Conservation (phyloP, 2,113 vertebrate species). For the Tympanuchus pallidicinctus region DNA sequence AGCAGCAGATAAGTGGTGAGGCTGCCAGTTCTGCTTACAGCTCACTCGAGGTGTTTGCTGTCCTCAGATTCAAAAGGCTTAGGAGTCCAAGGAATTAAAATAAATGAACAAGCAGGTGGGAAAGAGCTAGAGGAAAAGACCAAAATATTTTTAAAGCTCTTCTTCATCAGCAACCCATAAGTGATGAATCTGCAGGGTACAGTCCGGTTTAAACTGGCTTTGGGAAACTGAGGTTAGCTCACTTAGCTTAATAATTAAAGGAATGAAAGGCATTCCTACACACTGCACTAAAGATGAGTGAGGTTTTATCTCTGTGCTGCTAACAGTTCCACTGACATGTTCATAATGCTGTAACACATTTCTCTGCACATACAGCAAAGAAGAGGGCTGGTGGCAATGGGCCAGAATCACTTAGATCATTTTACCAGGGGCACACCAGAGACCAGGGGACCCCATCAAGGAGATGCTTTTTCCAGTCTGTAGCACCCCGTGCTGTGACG, state of each 20-base stretch:
- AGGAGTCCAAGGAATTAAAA: neutral
- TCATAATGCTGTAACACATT: conserved; percentile 74
- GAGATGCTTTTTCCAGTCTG: conserved; percentile 78
- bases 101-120: neutral
- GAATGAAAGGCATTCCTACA: neutral
- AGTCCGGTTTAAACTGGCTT: neutral
- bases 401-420: conserved; percentile 88
- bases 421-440: conserved; percentile 81
- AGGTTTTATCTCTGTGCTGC: conserved; percentile 36
- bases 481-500: conserved; percentile 81
- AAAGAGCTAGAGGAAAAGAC: neutral
- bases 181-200: neutral
- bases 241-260: conserved; percentile 44
- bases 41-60: accelerated
- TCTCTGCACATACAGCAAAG: conserved; percentile 13
- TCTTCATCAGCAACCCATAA: neutral
- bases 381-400: conserved; percentile 76
- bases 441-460: conserved; percentile 77
- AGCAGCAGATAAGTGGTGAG: neutral
- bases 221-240: conserved; percentile 8
- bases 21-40: neutral
- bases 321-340: conserved; percentile 65
- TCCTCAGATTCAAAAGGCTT: neutral
- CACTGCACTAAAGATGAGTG: conserved; percentile 15
- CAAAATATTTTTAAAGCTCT: conserved; percentile 27